These are phyloP conservation scores for Toxonevra muliebris DNA, from an alignment of 2,888 invertebrate species.

Conservation along the genomic window DNA sequence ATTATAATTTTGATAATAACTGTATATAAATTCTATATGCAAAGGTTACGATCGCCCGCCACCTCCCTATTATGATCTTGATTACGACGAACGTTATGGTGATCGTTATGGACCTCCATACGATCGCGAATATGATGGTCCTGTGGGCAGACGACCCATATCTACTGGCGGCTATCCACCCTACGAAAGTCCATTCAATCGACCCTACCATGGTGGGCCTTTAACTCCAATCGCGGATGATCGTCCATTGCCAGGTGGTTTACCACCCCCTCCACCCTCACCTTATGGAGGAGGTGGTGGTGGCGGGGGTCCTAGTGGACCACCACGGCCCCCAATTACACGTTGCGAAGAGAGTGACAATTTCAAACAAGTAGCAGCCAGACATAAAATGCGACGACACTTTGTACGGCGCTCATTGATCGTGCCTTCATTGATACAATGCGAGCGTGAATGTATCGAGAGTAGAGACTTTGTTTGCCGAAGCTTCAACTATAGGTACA, in stretches of 20 bases:
- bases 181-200: conserved; percentile 60
- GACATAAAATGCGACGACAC: conserved; percentile 81
- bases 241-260: conserved; percentile 52
- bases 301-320: conserved; percentile 59
- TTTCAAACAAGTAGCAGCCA: conserved; percentile 82
- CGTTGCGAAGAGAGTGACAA: conserved; percentile 84
- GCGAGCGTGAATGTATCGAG: conserved; percentile 86
- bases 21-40: conserved; percentile 12
- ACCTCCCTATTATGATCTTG: conserved; percentile 60
- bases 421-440: conserved; percentile 79
- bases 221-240: conserved; percentile 49
- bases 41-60: conserved; percentile 59
- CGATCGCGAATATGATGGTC: conserved; percentile 61
- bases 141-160: conserved; percentile 51
- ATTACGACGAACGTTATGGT: conserved; percentile 62
- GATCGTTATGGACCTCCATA: conserved; percentile 53
- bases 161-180: conserved; percentile 54
- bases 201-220: conserved; percentile 51
- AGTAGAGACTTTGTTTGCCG: conserved; percentile 84
- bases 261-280: conserved; percentile 44
- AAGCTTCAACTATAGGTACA: conserved; percentile 85
- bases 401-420: conserved; percentile 79
- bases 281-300: conserved; percentile 50
- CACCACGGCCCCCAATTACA: conserved; percentile 65
- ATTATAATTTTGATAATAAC: neutral